A percentile compares a stretch with the other conserved stretches of the same genome.
Evolutionary conservation across 2,113 vertebrate genomes (phyloP).

Genomic region (Rhinoptilus africanus): DNA sequence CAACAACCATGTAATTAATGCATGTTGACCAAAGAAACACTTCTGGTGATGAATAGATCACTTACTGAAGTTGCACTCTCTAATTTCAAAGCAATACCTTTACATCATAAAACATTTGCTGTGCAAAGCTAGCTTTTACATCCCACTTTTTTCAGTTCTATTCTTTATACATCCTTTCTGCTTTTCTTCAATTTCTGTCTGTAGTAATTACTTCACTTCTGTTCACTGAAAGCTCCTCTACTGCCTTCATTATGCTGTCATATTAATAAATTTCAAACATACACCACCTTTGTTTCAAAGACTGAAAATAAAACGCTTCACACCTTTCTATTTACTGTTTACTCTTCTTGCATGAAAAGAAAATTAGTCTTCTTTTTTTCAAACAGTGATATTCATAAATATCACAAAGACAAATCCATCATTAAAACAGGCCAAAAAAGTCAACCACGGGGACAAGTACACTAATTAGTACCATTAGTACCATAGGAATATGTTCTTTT

Average conservation of each 20-base stretch:
- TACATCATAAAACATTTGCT: neutral
- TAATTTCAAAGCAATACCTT: constrained; percentile 16
- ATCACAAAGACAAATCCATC: neutral
- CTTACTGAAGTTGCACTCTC: neutral
- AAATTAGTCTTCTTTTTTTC: neutral
- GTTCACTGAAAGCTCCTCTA: neutral
- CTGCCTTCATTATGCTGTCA: neutral
- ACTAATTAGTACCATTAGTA: neutral
- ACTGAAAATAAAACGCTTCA: neutral
- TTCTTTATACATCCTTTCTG: neutral
- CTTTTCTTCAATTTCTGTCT: neutral
- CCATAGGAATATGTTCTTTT: neutral
- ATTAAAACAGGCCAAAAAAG: neutral
- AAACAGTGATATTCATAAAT: neutral
- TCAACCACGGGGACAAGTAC: rapidly evolving
- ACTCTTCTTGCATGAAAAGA: neutral
- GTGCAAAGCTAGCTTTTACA: neutral
- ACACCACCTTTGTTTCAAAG: neutral
- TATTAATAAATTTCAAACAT: neutral
- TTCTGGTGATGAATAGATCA: neutral
- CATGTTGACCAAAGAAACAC: neutral
- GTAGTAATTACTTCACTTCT: neutral
- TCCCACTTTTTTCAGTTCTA: neutral
- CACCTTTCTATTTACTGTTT: neutral
- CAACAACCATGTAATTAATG: neutral